Percentiles rank a stretch among this genome's conserved stretches.
phyloP scores from a whole-genome alignment of 1,140 invertebrate species.

The Meteorus sp. region DNA sequence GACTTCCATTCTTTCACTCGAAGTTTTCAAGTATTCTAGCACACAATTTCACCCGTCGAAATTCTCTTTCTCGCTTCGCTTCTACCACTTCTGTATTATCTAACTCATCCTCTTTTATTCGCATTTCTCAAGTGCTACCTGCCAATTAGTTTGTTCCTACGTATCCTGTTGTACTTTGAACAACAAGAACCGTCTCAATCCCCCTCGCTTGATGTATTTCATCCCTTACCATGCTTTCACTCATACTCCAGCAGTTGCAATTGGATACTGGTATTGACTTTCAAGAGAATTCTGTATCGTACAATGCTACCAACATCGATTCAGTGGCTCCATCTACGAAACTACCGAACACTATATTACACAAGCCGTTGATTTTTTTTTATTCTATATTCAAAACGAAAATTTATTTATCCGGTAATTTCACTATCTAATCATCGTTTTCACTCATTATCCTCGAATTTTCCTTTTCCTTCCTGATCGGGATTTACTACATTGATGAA shows the following conservation, averaged over 20 bases:
- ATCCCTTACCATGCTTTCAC: too few relatives aligned
- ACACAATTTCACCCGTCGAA: constrained; percentile 3
- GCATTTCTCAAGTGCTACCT: constrained; percentile 20
- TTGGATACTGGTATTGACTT: constrained; percentile 37
- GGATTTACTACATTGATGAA: too few relatives aligned
- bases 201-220: constrained; percentile 12
- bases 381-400: too few relatives aligned
- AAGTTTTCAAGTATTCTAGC: not conserved
- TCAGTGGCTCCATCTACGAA: not conserved
- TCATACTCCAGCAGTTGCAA: too few relatives aligned
- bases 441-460: too few relatives aligned
- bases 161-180: constrained; percentile 33
- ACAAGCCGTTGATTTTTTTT: too few relatives aligned
- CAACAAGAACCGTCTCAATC: constrained; percentile 27
- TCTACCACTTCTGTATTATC: not conserved
- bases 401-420: too few relatives aligned
- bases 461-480: too few relatives aligned
- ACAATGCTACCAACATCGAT: constrained; percentile 8
- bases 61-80: not conserved
- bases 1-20: not conserved
- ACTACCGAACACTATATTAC: constrained; percentile 8
- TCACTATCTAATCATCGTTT: too few relatives aligned
- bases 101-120: not conserved
- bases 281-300: constrained; percentile 34
- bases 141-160: constrained; percentile 34